These are phyloP conservation scores for Onychorhynchus coronatus DNA, from an alignment of 2,113 vertebrate genomes.

Conservation along the genomic window DNA sequence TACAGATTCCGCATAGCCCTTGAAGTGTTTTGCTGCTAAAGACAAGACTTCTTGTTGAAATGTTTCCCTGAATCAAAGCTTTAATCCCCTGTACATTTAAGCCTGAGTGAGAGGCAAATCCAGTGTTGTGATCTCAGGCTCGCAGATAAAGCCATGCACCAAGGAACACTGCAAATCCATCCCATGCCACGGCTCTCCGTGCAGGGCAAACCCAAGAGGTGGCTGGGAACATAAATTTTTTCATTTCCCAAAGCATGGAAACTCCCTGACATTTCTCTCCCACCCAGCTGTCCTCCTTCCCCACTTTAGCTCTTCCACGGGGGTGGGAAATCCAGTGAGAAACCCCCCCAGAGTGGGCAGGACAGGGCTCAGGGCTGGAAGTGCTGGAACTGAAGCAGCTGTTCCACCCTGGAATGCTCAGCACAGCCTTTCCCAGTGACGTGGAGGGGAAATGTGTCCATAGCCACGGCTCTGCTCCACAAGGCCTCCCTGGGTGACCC, in stretches of 20 bases:
- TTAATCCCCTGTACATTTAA: neutral
- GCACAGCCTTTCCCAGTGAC: neutral
- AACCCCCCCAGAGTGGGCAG: neutral
- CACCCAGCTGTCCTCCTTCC: neutral
- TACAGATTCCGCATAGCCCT: neutral
- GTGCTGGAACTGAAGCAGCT: neutral
- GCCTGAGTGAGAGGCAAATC: neutral
- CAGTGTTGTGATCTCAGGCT: neutral
- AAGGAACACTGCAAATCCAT: neutral
- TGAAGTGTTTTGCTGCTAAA: neutral
- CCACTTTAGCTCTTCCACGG: neutral
- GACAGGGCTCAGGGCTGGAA: neutral
- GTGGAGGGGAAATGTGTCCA: rapidly evolving
- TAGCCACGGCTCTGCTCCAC: neutral
- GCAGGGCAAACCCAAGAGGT: neutral
- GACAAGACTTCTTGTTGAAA: neutral
- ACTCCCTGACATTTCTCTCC: neutral
- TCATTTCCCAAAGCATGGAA: neutral
- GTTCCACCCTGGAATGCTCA: neutral
- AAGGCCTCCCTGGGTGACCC: neutral
- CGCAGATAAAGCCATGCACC: neutral
- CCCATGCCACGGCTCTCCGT: neutral
- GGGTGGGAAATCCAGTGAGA: neutral
- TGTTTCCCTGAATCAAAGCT: constrained; percentile 12
- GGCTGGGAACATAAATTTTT: neutral